Evolutionary conservation across 2,797 vertebrate species (phyloP).

Genomic region (Microhierax caerulescens): DNA sequence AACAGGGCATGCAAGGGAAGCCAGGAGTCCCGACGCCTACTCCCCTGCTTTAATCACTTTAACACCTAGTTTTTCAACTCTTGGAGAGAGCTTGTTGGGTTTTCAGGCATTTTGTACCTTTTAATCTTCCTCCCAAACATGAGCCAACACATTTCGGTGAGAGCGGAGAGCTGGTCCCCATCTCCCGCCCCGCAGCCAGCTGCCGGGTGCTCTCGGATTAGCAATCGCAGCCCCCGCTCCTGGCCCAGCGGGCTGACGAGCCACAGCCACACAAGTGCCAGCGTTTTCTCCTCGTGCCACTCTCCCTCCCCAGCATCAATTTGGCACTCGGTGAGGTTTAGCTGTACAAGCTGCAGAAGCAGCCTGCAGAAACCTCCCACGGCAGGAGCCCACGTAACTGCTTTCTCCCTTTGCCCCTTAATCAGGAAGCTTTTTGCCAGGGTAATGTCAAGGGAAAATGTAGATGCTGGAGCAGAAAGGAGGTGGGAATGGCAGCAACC

Average conservation of each 20-base stretch:
- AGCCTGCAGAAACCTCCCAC: neutral
- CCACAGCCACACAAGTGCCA: rapidly evolving
- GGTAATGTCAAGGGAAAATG: neutral
- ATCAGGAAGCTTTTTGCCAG: neutral
- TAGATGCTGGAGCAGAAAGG: neutral
- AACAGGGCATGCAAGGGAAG: neutral
- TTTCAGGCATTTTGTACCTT: neutral
- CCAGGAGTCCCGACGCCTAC: neutral
- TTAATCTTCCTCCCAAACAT: neutral
- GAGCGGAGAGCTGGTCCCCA: neutral
- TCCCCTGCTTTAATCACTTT: neutral
- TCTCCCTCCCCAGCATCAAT: neutral
- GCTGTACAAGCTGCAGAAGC: neutral
- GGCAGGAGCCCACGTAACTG: neutral
- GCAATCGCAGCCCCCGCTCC: neutral
- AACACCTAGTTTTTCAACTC: neutral
- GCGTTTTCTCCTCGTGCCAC: neutral
- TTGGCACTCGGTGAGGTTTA: neutral
- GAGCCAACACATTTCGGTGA: neutral
- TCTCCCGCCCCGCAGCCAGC: neutral
- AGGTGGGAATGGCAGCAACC: neutral
- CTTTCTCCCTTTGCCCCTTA: neutral
- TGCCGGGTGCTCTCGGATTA: rapidly evolving
- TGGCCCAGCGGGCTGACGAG: rapidly evolving
- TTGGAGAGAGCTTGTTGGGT: neutral